These are phyloP conservation scores for Spatulosminthurus flaviceps DNA, from an alignment of 2,888 invertebrate species.

Conservation along the genomic window DNA sequence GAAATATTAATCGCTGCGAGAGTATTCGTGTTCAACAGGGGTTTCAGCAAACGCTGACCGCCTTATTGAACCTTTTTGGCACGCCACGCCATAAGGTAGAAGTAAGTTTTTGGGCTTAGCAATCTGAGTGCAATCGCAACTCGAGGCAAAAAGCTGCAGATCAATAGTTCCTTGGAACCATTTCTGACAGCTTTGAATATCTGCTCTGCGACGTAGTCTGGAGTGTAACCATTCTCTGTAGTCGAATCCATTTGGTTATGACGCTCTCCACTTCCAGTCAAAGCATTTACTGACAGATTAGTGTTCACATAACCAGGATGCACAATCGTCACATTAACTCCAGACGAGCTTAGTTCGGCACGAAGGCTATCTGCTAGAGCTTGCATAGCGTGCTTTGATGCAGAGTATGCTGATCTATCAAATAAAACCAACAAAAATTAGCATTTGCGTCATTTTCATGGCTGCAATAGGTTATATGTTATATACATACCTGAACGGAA, in stretches of 20 bases:
- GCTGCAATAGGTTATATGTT: too few species aligned
- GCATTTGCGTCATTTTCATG: too few species aligned
- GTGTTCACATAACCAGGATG: constrained; percentile 93
- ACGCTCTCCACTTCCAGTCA: constrained; percentile 79
- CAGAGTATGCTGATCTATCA: constrained; percentile 83
- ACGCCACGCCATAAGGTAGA: constrained; percentile 71
- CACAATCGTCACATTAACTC: constrained; percentile 85
- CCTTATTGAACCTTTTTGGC: constrained; percentile 43
- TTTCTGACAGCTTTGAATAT: constrained; percentile 77
- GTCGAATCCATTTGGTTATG: constrained; percentile 86
- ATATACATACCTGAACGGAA: constrained; percentile 78
- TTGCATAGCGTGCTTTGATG: constrained; percentile 94
- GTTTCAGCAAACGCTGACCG: too few species aligned
- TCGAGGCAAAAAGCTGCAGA: constrained; percentile 77
- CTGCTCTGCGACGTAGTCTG: constrained; percentile 78
- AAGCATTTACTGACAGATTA: constrained; percentile 87
- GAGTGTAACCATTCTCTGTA: constrained; percentile 78
- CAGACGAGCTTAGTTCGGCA: constrained; percentile 87
- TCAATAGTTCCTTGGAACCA: constrained; percentile 78
- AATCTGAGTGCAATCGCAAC: constrained; percentile 78
- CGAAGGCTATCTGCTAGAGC: constrained; percentile 91
- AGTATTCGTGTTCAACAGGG: too few species aligned
- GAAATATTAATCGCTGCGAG: too few species aligned
- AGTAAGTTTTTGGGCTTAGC: constrained; percentile 79
- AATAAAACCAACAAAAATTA: too few species aligned